These are phyloP conservation scores for Bucorvus abyssinicus DNA, from an alignment of 2,797 vertebrate genomes.

Conservation along the genomic window DNA sequence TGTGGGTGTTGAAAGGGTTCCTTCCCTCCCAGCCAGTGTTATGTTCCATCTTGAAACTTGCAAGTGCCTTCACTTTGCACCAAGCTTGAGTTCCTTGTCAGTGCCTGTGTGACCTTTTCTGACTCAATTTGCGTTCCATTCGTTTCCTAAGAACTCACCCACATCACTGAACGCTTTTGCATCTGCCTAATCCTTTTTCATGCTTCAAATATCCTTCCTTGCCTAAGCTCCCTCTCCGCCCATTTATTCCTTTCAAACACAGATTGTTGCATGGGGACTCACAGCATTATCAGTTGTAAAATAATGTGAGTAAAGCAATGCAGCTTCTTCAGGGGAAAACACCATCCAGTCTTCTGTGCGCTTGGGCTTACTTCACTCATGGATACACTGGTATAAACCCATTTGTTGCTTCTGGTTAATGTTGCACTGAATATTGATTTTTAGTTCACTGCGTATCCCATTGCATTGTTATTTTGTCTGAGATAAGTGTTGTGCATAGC, in stretches of 20 bases:
- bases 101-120: not conserved
- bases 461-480: not conserved
- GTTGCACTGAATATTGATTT: not conserved
- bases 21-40: not conserved
- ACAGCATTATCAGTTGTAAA: not conserved
- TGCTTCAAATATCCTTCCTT: not conserved
- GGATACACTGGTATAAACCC: not conserved
- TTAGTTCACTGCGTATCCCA: not conserved
- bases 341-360: not conserved
- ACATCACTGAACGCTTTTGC: not conserved
- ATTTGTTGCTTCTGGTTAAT: not conserved
- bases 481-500: accelerated
- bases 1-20: not conserved
- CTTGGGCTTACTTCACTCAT: not conserved
- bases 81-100: not conserved
- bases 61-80: not conserved
- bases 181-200: not conserved
- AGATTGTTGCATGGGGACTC: not conserved
- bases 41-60: not conserved
- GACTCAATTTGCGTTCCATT: accelerated
- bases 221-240: not conserved
- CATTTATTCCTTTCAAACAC: not conserved
- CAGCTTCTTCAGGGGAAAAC: not conserved
- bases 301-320: not conserved
- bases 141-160: not conserved